Evolutionary conservation across 2,888 invertebrate species (phyloP), one percentile per base, ranked within the genome.

Genomic region (Netelia fuscicornis): DNA sequence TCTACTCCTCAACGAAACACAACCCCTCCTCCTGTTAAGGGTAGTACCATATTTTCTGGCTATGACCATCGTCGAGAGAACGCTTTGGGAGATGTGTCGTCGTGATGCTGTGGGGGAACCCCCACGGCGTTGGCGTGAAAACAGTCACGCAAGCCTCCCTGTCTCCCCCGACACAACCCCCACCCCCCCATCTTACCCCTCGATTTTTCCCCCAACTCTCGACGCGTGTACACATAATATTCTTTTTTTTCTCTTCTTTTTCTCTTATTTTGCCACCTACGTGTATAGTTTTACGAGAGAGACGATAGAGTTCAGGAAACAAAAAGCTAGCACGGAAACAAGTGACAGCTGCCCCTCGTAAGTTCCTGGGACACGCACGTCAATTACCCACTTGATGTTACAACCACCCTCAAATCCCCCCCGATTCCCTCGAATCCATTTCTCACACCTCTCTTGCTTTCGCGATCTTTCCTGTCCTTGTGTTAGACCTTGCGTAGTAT

Each of bases 51-150:
- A 79, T 81, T 85, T 85, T 60, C 81, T 60, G 60, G 62, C 13
- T 62, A 42, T 62, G 78, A 54, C 60, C 42, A 71, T 79, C 68
- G 81, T 75, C 84, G 80, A 72, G 67, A 48, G 48, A 48, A 13
- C 10, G 48, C 13, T 13, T 52, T 58, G n/a, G 60, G 64, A 79
- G 64, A 72, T 70, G 78, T 76, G 80, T 81, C 87, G 87, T 82
- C 75, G 71, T 78, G 85, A 79, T 79, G 85, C 87, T 83, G 23
- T 85, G 83, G 88, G 89, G 89, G 89, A 87, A 90, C 91, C 92
- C 93, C 92, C 89, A 86, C 83, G 87, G 92, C 83, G 93, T 88
- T 84, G 86, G 89, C 90, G 92, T 91, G 91, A 92, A 92, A 92
- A 92, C 91, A 87, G 86, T 81, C 86, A 86, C 86, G 85, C 87